Evolutionary conservation across 2,797 vertebrate genomes (phyloP).

Genomic region (Molossus alvarezi): DNA sequence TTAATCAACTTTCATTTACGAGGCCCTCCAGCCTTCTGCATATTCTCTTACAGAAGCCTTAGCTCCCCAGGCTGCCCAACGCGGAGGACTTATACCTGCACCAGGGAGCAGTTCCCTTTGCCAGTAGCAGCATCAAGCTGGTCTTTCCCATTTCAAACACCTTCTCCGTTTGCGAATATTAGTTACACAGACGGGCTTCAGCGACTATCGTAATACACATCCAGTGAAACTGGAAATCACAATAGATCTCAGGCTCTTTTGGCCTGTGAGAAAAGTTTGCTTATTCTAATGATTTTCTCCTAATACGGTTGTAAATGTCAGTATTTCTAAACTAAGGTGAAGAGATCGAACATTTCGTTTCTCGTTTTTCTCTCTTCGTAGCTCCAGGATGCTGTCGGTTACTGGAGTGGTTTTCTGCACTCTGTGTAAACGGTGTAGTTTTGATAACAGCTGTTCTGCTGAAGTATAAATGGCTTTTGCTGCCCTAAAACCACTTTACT

Average conservation of each 20-base stretch:
- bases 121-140: not conserved
- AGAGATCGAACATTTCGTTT: conserved; percentile 18
- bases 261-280: not conserved
- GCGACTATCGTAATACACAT: not conserved
- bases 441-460: conserved; percentile 25
- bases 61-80: not conserved
- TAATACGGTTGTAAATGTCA: not conserved
- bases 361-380: not conserved
- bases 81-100: conserved; percentile 47
- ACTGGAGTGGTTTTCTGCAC: not conserved
- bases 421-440: not conserved
- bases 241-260: conserved; percentile 42
- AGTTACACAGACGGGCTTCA: conserved; percentile 18
- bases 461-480: not conserved
- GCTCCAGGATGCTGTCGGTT: not conserved
- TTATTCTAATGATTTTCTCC: conserved; percentile 51
- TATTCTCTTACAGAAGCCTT: conserved; percentile 69
- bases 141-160: not conserved
- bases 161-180: not conserved
- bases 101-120: not conserved
- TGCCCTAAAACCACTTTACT: conserved; percentile 52
- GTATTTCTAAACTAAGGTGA: conserved; percentile 41
- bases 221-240: conserved; percentile 28
- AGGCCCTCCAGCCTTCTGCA: conserved; percentile 70
- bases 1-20: conserved; percentile 81